These are phyloP conservation scores for Prenolepis imparis DNA, from an alignment of 2,888 invertebrate genomes.

Conservation along the genomic window DNA sequence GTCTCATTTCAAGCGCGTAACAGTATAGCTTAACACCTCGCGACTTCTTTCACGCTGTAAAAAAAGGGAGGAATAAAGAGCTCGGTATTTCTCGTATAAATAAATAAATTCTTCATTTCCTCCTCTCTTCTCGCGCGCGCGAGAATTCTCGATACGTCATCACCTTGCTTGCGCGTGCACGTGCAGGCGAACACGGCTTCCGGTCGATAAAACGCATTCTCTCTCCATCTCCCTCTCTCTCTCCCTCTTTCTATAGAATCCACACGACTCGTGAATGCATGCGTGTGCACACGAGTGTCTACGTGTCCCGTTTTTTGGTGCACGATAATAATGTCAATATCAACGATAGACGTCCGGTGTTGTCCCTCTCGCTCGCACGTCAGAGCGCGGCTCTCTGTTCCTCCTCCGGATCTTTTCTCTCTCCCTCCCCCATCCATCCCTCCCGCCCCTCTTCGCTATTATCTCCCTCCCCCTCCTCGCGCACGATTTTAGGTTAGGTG, in stretches of 20 bases:
- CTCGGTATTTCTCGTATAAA: neutral
- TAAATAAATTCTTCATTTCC: neutral
- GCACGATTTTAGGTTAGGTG: slow-evolving; percentile 75
- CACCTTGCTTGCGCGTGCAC: slow-evolving; percentile 42
- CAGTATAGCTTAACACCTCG: neutral
- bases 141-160: slow-evolving; percentile 25
- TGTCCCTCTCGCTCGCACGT: slow-evolving; percentile 35
- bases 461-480: neutral
- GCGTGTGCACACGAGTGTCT: slow-evolving; percentile 65
- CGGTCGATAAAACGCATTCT: slow-evolving; percentile 58
- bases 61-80: neutral
- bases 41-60: neutral
- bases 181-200: slow-evolving; percentile 33
- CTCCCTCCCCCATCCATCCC: neutral
- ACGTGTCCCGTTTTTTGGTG: slow-evolving; percentile 68
- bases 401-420: neutral
- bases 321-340: slow-evolving; percentile 73
- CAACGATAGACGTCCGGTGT: slow-evolving; percentile 62
- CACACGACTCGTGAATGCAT: slow-evolving; percentile 3
- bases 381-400: slow-evolving; percentile 4
- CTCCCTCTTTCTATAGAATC: neutral
- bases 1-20: neutral
- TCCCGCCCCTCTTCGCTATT: neutral
- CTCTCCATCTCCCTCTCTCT: neutral
- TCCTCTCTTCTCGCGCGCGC: neutral